A percentile compares a stretch with the other conserved stretches of the same genome.
phyloP scores from a whole-genome alignment of 2,113 vertebrate genomes.

The Heptranchias perlo region DNA sequence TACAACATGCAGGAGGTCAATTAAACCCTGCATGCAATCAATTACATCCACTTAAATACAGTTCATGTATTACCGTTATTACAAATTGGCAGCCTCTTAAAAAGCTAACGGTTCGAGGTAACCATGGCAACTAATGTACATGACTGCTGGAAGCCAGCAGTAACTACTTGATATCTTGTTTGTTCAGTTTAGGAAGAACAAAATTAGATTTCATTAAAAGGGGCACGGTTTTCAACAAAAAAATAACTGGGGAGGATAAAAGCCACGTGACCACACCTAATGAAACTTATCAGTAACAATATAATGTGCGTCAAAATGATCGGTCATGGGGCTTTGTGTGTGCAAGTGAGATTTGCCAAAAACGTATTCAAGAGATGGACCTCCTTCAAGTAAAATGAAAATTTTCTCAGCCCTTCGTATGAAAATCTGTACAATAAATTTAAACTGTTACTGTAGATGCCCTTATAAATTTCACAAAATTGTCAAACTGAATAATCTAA shows the following conservation, averaged over 20 bases:
- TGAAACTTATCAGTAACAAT: neutral
- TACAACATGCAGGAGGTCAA: neutral
- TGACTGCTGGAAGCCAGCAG: neutral
- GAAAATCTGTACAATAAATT: neutral
- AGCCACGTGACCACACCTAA: neutral
- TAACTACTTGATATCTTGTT: neutral
- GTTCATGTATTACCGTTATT: neutral
- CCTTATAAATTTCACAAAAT: neutral
- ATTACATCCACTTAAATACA: neutral
- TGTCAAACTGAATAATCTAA: neutral
- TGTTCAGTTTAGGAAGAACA: neutral
- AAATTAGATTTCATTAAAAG: neutral
- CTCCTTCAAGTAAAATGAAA: neutral
- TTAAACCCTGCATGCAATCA: slow-evolving; percentile 1
- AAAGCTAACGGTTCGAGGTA: neutral
- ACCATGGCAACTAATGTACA: slow-evolving; percentile 18
- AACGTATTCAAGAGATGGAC: neutral
- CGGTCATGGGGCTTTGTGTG: neutral
- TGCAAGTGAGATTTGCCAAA: neutral
- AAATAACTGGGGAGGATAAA: neutral
- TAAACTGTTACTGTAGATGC: neutral
- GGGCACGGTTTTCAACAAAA: neutral
- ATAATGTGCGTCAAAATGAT: neutral
- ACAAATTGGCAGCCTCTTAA: slow-evolving; percentile 21
- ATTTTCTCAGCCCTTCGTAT: neutral